A percentile compares a stretch with the other conserved stretches of the same genome.
These are phyloP conservation scores for Apocrypta bakeri DNA, from an alignment of 1,140 invertebrate genomes.

Conservation along the genomic window DNA sequence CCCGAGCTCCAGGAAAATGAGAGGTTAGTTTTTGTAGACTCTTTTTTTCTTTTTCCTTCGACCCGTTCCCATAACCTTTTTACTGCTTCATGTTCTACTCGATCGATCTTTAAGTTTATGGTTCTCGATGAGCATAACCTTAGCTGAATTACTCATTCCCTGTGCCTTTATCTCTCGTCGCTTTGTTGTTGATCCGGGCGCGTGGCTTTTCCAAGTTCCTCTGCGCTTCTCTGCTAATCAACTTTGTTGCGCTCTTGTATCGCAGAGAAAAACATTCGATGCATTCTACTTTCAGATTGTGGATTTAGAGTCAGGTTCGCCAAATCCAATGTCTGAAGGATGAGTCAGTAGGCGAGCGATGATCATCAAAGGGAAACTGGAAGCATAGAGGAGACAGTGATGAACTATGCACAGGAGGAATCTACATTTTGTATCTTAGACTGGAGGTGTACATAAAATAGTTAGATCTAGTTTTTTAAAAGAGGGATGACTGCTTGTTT, in stretches of 20 bases:
- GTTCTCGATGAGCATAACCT: not conserved
- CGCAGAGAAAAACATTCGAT: not conserved
- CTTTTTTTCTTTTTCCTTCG: not conserved
- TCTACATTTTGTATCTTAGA: not conserved
- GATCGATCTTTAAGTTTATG: not conserved
- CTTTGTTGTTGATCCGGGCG: not conserved
- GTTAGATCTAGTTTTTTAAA: slow-evolving; percentile 15
- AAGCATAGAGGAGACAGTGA: slow-evolving; percentile 7
- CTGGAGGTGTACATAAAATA: slow-evolving; percentile 20
- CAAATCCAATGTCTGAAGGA: not conserved
- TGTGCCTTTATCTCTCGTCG: too few relatives aligned
- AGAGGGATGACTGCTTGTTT: not conserved
- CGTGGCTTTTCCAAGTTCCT: not conserved
- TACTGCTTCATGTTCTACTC: not conserved
- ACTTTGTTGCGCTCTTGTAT: not conserved
- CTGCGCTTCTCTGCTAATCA: not conserved
- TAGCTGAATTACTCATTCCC: not conserved
- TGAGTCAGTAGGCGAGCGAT: not conserved
- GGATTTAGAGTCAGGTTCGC: not conserved
- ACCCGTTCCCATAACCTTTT: not conserved
- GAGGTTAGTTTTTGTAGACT: slow-evolving; percentile 28
- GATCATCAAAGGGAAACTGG: not conserved
- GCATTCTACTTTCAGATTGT: slow-evolving; percentile 21
- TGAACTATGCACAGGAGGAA: not conserved
- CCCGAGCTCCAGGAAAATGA: slow-evolving; percentile 37